These are phyloP conservation scores for Neodiprion lecontei DNA, from an alignment of 1,140 invertebrate genomes.

Conservation along the genomic window DNA sequence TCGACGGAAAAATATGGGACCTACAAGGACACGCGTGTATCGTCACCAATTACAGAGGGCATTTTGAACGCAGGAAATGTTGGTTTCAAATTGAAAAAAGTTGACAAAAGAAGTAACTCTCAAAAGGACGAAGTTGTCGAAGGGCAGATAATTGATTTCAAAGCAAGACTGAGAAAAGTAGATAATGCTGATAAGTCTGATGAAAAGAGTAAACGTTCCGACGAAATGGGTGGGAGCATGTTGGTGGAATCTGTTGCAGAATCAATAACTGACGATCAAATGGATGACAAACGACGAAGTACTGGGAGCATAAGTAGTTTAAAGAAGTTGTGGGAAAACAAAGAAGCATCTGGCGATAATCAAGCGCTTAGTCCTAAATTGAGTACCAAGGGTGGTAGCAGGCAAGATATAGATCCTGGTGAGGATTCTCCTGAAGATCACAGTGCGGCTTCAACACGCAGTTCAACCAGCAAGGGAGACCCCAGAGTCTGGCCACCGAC, in stretches of 20 bases:
- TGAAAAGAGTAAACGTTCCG: constrained; percentile 49
- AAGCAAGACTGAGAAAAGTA: constrained; percentile 83
- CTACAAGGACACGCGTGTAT: constrained; percentile 31
- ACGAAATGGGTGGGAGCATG: constrained; percentile 49
- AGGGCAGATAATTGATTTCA: constrained; percentile 80
- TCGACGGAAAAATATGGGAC: constrained; percentile 37
- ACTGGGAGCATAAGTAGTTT: constrained; percentile 92
- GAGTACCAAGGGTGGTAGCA: constrained; percentile 48
- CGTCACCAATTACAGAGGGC: constrained; percentile 41
- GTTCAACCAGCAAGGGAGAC: constrained; percentile 59
- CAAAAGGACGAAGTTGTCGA: constrained; percentile 64
- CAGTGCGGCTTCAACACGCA: constrained; percentile 54
- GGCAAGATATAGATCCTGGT: constrained; percentile 52
- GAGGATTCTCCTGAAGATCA: constrained; percentile 64
- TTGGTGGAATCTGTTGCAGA: constrained; percentile 43
- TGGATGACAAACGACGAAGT: constrained; percentile 86
- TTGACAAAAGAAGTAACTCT: constrained; percentile 64
- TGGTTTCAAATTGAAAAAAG: constrained; percentile 69
- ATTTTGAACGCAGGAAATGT: constrained; percentile 37
- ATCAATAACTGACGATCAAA: constrained; percentile 65
- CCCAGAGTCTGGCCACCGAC: constrained; percentile 66
- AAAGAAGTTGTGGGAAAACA: constrained; percentile 91
- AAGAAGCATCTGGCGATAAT: constrained; percentile 61
- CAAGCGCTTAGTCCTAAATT: constrained; percentile 72
- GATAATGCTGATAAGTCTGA: constrained; percentile 65